Evolutionary conservation across 2,113 vertebrate species (phyloP).

Genomic region (Condylura cristata): DNA sequence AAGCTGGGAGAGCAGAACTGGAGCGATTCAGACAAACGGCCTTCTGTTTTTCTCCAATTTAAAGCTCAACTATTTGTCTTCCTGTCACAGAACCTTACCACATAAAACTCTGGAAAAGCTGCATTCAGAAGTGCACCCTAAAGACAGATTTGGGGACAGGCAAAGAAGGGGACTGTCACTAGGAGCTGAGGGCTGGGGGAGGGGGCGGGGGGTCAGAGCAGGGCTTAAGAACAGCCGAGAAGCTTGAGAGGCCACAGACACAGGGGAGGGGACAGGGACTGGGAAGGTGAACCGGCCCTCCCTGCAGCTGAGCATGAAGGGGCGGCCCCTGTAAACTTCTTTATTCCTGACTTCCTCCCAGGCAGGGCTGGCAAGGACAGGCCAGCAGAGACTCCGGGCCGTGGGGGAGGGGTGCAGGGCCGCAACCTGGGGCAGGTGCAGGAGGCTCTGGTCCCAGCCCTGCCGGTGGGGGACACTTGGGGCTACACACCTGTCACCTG

Average conservation of each 20-base stretch:
- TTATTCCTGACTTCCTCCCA: background rate
- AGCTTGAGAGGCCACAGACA: background rate
- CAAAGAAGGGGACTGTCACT: accelerated
- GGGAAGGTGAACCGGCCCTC: background rate
- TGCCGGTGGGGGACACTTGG: background rate
- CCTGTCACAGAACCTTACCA: constrained; percentile 22
- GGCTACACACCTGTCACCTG: background rate
- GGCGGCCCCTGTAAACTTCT: background rate
- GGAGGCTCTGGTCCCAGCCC: background rate
- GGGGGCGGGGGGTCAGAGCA: accelerated
- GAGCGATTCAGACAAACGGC: constrained; percentile 49
- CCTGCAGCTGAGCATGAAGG: background rate
- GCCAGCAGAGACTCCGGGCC: background rate
- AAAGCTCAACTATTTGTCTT: constrained; percentile 58
- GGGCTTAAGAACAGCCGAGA: accelerated
- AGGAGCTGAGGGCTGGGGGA: accelerated
- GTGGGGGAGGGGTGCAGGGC: background rate
- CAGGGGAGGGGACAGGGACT: background rate
- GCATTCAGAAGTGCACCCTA: background rate
- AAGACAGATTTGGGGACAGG: background rate
- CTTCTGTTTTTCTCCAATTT: constrained; percentile 55
- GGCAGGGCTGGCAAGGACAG: background rate
- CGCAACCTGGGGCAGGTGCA: background rate
- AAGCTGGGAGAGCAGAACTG: background rate
- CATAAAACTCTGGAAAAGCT: constrained; percentile 14